Percentiles rank a stretch among this genome's conserved stretches.
phyloP scores from a whole-genome alignment of 2,797 vertebrate genomes.

The Myiotriccus ornatus region DNA sequence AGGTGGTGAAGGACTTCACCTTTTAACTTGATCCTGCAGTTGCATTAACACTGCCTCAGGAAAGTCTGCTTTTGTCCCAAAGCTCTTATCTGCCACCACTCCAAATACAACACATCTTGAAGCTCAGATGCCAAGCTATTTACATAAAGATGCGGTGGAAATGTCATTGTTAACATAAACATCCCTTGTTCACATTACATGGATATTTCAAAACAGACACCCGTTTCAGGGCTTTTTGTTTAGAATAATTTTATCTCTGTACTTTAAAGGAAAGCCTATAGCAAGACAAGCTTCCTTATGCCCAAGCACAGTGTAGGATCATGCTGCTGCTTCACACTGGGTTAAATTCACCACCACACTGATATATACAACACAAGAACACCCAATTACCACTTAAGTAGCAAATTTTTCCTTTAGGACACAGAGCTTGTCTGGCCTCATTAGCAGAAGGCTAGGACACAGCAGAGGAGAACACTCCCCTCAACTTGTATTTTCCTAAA shows the following conservation, averaged over 20 bases:
- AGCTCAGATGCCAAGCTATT: background rate
- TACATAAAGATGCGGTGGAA: background rate
- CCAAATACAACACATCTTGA: background rate
- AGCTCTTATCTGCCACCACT: background rate
- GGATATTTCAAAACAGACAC: background rate
- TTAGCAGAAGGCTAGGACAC: background rate
- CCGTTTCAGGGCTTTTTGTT: background rate
- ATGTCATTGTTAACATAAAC: background rate
- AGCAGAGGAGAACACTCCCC: background rate
- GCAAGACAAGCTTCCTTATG: background rate
- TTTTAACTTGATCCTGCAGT: background rate
- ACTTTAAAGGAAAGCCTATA: background rate
- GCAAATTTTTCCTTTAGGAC: background rate
- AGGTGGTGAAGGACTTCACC: background rate
- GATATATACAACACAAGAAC: background rate
- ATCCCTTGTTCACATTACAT: rapidly evolving
- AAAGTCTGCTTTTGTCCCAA: background rate
- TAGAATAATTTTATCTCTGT: background rate
- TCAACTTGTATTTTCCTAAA: background rate
- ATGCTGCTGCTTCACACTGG: background rate
- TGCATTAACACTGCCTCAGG: background rate
- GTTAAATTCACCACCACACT: background rate
- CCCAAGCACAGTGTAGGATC: background rate
- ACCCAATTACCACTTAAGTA: background rate
- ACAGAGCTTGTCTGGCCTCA: background rate